Percentiles rank a stretch among this genome's conserved stretches.
These are phyloP conservation scores for Charadrius vociferus DNA, from an alignment of 2,113 vertebrate species.

Conservation along the genomic window DNA sequence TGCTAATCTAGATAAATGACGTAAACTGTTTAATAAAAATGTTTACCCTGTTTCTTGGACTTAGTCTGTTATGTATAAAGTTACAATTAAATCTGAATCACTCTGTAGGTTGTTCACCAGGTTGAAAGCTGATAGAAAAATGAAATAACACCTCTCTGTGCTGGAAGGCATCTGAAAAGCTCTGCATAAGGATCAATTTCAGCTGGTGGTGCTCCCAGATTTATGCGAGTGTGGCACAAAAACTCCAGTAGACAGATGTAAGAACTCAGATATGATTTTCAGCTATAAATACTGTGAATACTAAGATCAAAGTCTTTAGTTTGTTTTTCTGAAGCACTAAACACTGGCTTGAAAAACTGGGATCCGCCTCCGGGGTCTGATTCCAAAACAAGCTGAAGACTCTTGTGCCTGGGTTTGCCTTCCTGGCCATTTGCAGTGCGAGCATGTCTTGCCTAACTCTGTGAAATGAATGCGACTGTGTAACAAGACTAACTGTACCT, in stretches of 20 bases:
- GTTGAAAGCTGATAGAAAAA: not conserved
- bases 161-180: not conserved
- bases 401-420: not conserved
- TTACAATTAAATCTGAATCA: not conserved
- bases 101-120: not conserved
- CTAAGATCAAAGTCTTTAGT: not conserved
- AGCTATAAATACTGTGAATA: not conserved
- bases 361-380: not conserved
- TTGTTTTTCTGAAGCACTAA: not conserved
- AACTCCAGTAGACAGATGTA: not conserved
- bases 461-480: not conserved
- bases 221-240: not conserved
- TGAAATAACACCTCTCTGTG: not conserved
- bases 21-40: slow-evolving; percentile 20
- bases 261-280: not conserved
- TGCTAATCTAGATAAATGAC: not conserved
- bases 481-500: not conserved
- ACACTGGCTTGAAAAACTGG: not conserved
- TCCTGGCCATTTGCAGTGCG: not conserved
- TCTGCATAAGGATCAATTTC: not conserved
- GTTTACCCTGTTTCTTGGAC: not conserved
- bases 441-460: not conserved
- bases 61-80: not conserved
- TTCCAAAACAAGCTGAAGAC: not conserved
- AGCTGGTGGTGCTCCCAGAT: not conserved